Evolutionary conservation across 35 echinoderm and acorn worm genomes (phyloP), one percentile per base, ranked within the genome.

Genomic region (Anneissia japonica): DNA sequence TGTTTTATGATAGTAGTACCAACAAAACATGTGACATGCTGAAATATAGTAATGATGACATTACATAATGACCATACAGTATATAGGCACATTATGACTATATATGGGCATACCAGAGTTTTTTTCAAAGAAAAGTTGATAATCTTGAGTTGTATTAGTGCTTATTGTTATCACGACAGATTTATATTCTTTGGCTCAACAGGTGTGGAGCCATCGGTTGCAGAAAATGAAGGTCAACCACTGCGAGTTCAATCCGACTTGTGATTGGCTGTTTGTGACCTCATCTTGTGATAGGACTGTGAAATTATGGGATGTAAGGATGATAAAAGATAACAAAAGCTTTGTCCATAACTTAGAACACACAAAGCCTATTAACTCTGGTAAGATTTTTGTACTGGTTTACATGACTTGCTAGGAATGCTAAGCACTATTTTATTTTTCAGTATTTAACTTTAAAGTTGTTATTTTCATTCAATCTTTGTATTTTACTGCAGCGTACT

Each of bases 221-320:
- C 91, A 93, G 75, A 93, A 93, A 72, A 35, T 37, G 38, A 93
- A 93, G 51, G 91, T 88, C 19, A 93, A 74, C 4, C 91, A 93
- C 38, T 89, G 86, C 33, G 91, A 93, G 38, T 93, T 93, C 82
- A 93, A 93, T 72, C 74, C 33, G 29, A 26, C 56, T 13, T 93
- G 91, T 86, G 86, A 88, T 46, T 93, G 91, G 91, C 74, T 93
- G 23, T 16, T 93, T 12, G 91, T 51, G 3, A 89, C 91, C 0
- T 80, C 91, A 46, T 93, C 91, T 9, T 43, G 37, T 0, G 91
- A 93, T 77, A 89, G 81, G 30, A 93, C 82, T 0, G 91, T 93
- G 34, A 89, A 89, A 55, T 37, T 93, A 31, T 93, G 91, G 91
- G 91, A 93, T 84, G 77, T 93, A 3, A 55, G 91, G 30, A 93